Evolutionary conservation across 37 sponge, comb jelly and placozoan species (phyloP).

Genomic region (Bolinopsis microptera): DNA sequence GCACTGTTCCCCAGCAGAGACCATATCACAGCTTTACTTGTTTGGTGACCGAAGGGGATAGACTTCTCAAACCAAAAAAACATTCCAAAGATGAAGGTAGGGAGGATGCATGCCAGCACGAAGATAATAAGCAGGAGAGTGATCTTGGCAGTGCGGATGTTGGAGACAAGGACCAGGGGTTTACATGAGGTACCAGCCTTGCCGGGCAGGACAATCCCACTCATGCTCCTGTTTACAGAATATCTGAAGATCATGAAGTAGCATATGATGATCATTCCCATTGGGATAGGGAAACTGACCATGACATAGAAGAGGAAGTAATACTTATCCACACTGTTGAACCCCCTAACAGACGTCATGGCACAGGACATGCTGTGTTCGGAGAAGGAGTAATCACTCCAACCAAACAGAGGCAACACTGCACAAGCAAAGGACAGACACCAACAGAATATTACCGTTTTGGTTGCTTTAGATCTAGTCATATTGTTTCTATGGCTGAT

Average conservation of each 20-base stretch:
- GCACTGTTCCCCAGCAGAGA: slow-evolving; percentile 44
- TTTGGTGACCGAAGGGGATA: slow-evolving; percentile 19
- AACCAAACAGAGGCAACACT: slow-evolving; percentile 3
- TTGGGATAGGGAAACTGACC: slow-evolving; percentile 24
- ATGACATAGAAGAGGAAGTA: slow-evolving; percentile 60
- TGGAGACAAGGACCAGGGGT: not conserved
- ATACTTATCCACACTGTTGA: slow-evolving; percentile 10
- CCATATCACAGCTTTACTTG: slow-evolving; percentile 50
- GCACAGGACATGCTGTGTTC: slow-evolving; percentile 64
- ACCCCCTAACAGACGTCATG: not conserved
- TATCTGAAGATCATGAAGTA: not conserved
- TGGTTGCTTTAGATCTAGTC: not conserved
- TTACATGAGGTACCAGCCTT: not conserved
- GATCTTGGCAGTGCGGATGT: slow-evolving; percentile 61
- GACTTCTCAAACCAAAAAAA: slow-evolving; percentile 22
- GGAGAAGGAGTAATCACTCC: slow-evolving; percentile 54
- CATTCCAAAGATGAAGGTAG: not conserved
- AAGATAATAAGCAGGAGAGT: slow-evolving; percentile 29
- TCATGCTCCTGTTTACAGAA: not conserved
- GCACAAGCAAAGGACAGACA: slow-evolving; percentile 6
- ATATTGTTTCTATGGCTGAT: slow-evolving; percentile 33
- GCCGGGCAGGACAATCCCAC: too few species aligned
- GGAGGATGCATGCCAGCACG: slow-evolving; percentile 34
- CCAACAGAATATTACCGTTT: slow-evolving; percentile 43
- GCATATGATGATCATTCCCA: not conserved